These are phyloP conservation scores for Mimumesa dahlbomi DNA, from an alignment of 2,888 invertebrate genomes.

Conservation along the genomic window DNA sequence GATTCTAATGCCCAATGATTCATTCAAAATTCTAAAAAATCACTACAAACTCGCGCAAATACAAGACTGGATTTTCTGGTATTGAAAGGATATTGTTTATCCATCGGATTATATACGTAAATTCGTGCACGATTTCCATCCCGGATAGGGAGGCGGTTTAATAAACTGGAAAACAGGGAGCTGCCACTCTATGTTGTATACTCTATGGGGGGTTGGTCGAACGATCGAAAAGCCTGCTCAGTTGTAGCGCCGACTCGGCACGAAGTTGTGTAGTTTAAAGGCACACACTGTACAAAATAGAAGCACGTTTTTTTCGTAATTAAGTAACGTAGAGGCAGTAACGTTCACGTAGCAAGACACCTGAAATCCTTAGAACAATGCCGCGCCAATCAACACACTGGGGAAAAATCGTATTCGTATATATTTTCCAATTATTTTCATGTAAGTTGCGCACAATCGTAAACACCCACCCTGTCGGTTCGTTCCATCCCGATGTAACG, in stretches of 20 bases:
- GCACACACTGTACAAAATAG: conserved; percentile 78
- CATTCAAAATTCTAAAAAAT: too few relatives aligned
- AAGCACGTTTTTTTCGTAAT: conserved; percentile 72
- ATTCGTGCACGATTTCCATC: conserved; percentile 25
- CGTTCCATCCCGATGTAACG: conserved; percentile 25
- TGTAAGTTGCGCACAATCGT: conserved; percentile 70
- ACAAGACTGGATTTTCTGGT: too few relatives aligned
- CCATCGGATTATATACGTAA: too few relatives aligned
- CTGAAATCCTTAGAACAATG: conserved; percentile 56
- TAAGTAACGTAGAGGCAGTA: conserved; percentile 60
- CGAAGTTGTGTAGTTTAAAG: conserved; percentile 78
- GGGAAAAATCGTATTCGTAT: conserved; percentile 76
- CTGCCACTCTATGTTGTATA: conserved; percentile 43
- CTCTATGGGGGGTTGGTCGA: conserved; percentile 59
- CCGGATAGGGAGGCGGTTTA: conserved; percentile 18
- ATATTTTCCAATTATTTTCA: conserved; percentile 78
- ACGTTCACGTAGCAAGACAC: conserved; percentile 33
- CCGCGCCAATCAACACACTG: conserved; percentile 72
- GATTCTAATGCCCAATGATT: too few relatives aligned
- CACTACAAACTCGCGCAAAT: too few relatives aligned
- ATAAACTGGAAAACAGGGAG: conserved; percentile 36
- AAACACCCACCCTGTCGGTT: conserved; percentile 56
- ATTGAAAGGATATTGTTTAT: too few relatives aligned
- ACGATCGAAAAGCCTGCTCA: conserved; percentile 69
- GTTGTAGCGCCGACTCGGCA: conserved; percentile 79